Conservation (phyloP, 2,113 vertebrate species). For the Symphodus melops region DNA sequence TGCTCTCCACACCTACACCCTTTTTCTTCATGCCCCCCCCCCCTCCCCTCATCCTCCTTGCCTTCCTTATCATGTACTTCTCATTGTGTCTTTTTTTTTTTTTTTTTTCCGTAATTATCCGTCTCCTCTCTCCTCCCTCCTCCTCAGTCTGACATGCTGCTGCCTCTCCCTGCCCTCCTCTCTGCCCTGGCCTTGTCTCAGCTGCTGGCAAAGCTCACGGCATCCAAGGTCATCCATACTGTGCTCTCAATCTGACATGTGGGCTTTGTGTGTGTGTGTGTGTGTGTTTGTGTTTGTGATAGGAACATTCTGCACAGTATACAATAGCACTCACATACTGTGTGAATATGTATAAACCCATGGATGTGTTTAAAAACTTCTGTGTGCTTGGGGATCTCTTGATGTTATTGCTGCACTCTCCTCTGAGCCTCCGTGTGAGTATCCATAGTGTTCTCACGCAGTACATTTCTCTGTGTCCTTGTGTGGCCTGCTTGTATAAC, state of each 20-base stretch:
- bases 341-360: not conserved
- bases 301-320: not conserved
- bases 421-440: not conserved
- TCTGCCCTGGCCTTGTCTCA: constrained; percentile 21
- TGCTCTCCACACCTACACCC: constrained; percentile 25
- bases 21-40: not conserved
- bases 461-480: constrained; percentile 22
- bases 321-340: not conserved
- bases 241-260: constrained; percentile 16
- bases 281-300: not conserved
- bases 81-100: not conserved
- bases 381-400: not conserved
- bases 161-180: not conserved
- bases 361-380: not conserved
- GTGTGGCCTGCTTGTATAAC: constrained; percentile 47
- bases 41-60: not conserved
- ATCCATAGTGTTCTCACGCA: not conserved
- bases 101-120: not conserved
- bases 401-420: not conserved
- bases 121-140: not conserved
- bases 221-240: constrained; percentile 44
- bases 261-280: not conserved
- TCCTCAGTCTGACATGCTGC: not conserved
- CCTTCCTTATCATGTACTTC: not conserved
- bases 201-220: constrained; percentile 36